phyloP scores from a whole-genome alignment of 2,888 invertebrate species.

The Ochropacha duplaris region DNA sequence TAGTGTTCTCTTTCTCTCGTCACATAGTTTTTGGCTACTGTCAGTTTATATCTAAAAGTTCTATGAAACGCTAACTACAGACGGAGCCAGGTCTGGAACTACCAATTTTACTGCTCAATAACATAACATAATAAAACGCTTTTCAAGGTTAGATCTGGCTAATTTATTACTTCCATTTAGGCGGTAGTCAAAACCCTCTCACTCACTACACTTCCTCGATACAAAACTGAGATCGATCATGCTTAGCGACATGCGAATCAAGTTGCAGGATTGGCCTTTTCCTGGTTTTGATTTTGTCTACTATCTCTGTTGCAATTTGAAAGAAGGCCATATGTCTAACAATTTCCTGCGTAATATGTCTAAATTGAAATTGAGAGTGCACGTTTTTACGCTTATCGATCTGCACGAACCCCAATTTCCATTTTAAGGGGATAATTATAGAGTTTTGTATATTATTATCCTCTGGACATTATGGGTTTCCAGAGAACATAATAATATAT shows the following conservation, averaged over 20 bases:
- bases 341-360: not conserved
- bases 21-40: no score
- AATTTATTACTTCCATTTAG: not conserved
- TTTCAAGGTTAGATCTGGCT: conserved; percentile 12
- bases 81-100: no score
- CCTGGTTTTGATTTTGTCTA: conserved; percentile 12
- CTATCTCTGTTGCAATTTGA: not conserved
- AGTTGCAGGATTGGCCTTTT: conserved; percentile 21
- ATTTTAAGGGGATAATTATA: not conserved
- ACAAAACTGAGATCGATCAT: not conserved
- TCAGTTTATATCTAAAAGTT: no score
- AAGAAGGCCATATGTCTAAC: not conserved
- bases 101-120: no score
- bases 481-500: no score
- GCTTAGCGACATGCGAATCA: conserved; percentile 17
- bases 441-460: no score
- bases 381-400: not conserved
- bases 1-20: no score
- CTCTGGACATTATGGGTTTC: no score
- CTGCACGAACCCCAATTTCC: not conserved
- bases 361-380: not conserved
- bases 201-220: not conserved
- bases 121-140: no score
- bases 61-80: no score
- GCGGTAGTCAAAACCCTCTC: not conserved